Evolutionary conservation across 2,797 vertebrate species (phyloP).

Genomic region (Protosalanx chinensis): DNA sequence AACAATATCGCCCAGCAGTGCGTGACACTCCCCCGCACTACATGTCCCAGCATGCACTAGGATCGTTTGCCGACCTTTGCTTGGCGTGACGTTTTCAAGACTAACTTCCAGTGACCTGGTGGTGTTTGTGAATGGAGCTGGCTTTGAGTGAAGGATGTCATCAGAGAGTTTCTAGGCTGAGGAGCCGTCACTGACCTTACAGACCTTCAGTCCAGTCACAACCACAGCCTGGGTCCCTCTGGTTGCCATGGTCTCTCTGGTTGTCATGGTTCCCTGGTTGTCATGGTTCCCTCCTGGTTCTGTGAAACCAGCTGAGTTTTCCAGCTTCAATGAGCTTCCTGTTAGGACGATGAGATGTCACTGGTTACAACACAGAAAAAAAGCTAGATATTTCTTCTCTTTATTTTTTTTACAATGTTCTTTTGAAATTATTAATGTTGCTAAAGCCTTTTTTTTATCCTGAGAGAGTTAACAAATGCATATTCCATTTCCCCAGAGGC

Average conservation of each 20-base stretch:
- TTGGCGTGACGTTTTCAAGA: constrained; percentile 38
- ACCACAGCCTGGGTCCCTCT: no score
- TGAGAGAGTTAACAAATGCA: constrained; percentile 64
- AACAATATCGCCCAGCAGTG: constrained; percentile 50
- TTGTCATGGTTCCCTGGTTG: no score
- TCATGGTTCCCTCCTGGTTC: no score
- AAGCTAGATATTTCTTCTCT: constrained; percentile 46
- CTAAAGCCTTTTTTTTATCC: constrained; percentile 65
- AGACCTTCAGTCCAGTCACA: no score
- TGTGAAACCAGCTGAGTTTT: no score
- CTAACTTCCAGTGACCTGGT: no score
- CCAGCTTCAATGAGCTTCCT: no score
- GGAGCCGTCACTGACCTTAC: no score
- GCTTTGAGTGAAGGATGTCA: no score
- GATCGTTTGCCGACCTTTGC: constrained; percentile 57
- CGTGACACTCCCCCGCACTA: constrained; percentile 43
- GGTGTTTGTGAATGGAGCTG: no score
- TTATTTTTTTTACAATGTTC: constrained; percentile 52
- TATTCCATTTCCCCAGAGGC: constrained; percentile 68
- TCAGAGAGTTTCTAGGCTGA: no score
- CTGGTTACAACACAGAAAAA: constrained; percentile 43
- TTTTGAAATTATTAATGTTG: constrained; percentile 73
- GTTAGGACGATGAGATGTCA: constrained; percentile 52
- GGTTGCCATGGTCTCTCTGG: no score
- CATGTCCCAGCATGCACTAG: constrained; percentile 59